Conservation (phyloP, 1,140 invertebrate genomes). For the Papilio dardanus region DNA sequence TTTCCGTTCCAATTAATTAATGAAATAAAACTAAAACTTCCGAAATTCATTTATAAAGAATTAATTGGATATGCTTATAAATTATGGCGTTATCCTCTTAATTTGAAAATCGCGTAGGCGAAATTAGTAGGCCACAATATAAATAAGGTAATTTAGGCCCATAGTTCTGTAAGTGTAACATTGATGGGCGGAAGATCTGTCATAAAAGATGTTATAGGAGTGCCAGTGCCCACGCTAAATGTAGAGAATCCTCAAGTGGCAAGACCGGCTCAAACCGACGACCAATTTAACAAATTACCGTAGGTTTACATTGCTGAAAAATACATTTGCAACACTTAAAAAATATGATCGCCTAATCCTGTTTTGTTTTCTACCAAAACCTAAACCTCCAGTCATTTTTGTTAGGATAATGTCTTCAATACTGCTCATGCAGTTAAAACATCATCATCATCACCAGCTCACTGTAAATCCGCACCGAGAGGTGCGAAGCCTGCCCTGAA, state of each 20-base stretch:
- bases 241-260: not conserved
- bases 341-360: too few relatives aligned
- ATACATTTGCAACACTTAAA: too few relatives aligned
- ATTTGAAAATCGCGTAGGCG: slow-evolving; percentile 21
- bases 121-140: slow-evolving; percentile 15
- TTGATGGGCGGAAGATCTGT: slow-evolving; percentile 20
- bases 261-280: slow-evolving; percentile 4
- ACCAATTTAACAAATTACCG: not conserved
- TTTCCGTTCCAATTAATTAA: slow-evolving; percentile 11
- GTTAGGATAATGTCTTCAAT: too few relatives aligned
- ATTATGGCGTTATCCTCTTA: slow-evolving; percentile 5
- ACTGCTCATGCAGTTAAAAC: too few relatives aligned
- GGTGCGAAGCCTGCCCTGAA: too few relatives aligned
- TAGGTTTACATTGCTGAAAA: not conserved
- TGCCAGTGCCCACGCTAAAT: slow-evolving; percentile 16
- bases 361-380: too few relatives aligned
- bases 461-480: too few relatives aligned
- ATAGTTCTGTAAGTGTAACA: slow-evolving; percentile 16
- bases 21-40: not conserved
- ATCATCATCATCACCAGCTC: too few relatives aligned
- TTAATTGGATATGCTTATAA: not conserved
- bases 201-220: slow-evolving; percentile 32
- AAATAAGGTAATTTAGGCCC: slow-evolving; percentile 8
- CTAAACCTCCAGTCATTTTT: too few relatives aligned
- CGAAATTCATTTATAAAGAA: not conserved